Conservation (phyloP, 2,888 invertebrate genomes). For the Tipula helvola region DNA sequence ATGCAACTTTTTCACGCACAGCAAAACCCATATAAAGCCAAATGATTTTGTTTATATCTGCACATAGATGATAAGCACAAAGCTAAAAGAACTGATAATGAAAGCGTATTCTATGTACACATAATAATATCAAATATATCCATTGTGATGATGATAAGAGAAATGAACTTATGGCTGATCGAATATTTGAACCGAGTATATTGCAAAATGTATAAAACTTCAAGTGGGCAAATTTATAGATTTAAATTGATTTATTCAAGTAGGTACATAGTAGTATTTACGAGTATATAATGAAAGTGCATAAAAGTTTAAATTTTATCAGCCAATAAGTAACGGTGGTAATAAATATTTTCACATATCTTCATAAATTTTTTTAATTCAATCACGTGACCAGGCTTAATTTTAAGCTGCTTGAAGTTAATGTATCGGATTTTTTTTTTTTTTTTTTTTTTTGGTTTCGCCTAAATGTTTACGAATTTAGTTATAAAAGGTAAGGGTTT, state of each 20-base stretch:
- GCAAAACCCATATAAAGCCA: neutral
- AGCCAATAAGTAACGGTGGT: neutral
- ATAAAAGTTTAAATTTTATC: neutral
- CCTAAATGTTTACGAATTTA: too few species aligned
- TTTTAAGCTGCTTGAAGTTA: too few species aligned
- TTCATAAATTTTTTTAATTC: too few species aligned
- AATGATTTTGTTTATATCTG: neutral
- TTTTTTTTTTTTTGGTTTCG: too few species aligned
- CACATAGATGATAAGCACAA: neutral
- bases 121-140: neutral
- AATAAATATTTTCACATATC: neutral
- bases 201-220: neutral
- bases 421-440: too few species aligned
- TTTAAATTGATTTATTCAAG: too few species aligned
- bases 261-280: neutral
- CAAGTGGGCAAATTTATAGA: neutral
- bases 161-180: neutral
- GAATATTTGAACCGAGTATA: neutral
- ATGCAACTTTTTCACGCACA: neutral
- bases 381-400: neutral
- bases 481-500: too few species aligned
- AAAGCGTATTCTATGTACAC: neutral
- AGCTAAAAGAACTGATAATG: neutral
- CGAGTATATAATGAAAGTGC: neutral
- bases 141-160: neutral